phyloP scores from a whole-genome alignment of 2,797 vertebrate genomes.

The Acanthurus lineatus region DNA sequence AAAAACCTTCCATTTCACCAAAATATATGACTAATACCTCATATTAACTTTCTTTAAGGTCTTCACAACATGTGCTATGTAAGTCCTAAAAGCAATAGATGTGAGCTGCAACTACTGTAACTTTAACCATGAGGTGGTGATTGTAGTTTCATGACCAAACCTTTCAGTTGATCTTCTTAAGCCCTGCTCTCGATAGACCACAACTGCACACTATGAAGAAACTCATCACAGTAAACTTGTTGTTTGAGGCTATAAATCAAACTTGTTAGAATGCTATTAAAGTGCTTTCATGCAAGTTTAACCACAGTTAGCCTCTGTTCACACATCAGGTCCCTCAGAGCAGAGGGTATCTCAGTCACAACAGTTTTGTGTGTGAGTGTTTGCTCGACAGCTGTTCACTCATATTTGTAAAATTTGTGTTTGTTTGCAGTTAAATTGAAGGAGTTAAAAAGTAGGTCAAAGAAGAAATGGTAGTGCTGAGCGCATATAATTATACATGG shows the following conservation, averaged over 20 bases:
- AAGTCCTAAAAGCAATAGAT: too few relatives aligned
- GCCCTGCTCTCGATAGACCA: background rate
- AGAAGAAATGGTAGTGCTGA: too few relatives aligned
- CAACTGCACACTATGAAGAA: background rate
- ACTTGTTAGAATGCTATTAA: background rate
- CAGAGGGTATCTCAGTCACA: background rate
- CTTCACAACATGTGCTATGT: too few relatives aligned
- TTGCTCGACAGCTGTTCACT: background rate
- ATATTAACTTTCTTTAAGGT: too few relatives aligned
- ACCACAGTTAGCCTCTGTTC: conserved; percentile 32
- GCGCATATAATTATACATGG: background rate
- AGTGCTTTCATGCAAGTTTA: conserved; percentile 44
- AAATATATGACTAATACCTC: too few relatives aligned
- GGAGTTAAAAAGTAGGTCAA: background rate
- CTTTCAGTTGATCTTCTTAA: too few relatives aligned
- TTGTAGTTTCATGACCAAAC: too few relatives aligned
- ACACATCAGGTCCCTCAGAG: conserved; percentile 1
- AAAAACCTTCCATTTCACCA: too few relatives aligned
- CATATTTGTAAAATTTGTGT: background rate
- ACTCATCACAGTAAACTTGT: conserved; percentile 17
- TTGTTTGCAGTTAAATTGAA: background rate
- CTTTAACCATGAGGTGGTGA: too few relatives aligned
- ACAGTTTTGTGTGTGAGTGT: background rate
- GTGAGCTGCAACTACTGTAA: too few relatives aligned
- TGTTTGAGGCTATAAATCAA: conserved; percentile 31